Evolutionary conservation across 2,113 vertebrate genomes (phyloP), one percentile per base, ranked within the genome.

Genomic region (Odontophorus gujanensis): DNA sequence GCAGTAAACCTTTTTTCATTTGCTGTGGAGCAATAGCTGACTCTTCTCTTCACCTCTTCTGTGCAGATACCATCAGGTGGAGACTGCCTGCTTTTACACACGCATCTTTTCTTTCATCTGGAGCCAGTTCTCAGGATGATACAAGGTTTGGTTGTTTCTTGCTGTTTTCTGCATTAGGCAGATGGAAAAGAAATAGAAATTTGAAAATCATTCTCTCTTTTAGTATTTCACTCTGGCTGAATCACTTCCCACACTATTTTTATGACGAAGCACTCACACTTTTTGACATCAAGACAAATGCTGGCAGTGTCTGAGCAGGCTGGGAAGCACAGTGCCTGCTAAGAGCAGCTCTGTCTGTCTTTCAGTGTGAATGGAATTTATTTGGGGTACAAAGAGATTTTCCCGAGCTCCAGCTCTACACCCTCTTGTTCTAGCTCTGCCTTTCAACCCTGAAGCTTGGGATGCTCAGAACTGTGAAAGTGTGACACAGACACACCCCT

Each of bases 211-310:
- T 74, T 74, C 25, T 47, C 28, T 55, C 22, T 57, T 76, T 78
- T 45, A 28, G 12, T 14, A 10, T 94, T 61, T 83, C 42, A 13
- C 21, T 80, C 65, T 22, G n/a, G 40, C 69, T 86, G 77, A 18
- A 43, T 90, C 66, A 28, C 58, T 79, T 58, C 77, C 76, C 80
- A n/a, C 38, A 4, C 40, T 50, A 21, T 38, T 88, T 90, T 63
- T 81, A 59, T 81, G 85, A 86, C 1, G 16, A n/a, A 92, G 80
- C 77, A 81, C 61, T 91, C 11, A 4, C 0, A 1, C 1, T 65
- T 88, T 69, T 61, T 93, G 88, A 81, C 69, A 86, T 57, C 82
- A 55, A 72, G 80, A 65, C 40, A 67, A 55, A 84, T 28, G 77
- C 34, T 82, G 94, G 81, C 53, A 36, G 11, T 34, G 77, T 71